phyloP scores from a whole-genome alignment of 2,797 vertebrate species.

The Capromys pilorides region DNA sequence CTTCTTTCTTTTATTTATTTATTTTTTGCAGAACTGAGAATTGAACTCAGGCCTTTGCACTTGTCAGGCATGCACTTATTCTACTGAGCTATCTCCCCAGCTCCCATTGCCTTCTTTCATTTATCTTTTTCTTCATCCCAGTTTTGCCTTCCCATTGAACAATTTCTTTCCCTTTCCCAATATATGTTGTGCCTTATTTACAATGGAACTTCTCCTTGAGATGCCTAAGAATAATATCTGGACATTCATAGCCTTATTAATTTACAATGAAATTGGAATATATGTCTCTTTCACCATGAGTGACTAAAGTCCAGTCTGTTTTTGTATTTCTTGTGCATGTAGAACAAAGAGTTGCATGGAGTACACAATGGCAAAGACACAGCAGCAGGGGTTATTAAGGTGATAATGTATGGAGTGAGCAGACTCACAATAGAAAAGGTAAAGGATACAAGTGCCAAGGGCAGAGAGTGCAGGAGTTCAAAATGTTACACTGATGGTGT shows the following conservation, averaged over 20 bases:
- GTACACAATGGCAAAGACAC: background rate
- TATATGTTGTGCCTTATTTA: background rate
- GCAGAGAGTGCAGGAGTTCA: background rate
- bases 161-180: too few species aligned
- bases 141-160: too few species aligned
- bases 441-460: background rate
- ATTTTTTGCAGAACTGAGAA: too few species aligned
- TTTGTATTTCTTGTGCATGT: background rate
- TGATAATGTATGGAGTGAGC: background rate
- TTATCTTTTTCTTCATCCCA: too few species aligned
- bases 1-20: too few species aligned
- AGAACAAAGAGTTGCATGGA: background rate
- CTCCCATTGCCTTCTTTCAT: too few species aligned
- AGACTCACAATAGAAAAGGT: background rate
- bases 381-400: background rate
- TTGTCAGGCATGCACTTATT: too few species aligned
- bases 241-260: background rate
- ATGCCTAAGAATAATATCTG: background rate
- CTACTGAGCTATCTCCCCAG: too few species aligned
- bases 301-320: background rate
- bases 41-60: too few species aligned
- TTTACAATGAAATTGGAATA: constrained; percentile 15
- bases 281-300: background rate
- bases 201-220: background rate
- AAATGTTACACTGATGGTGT: background rate